Evolutionary conservation across 2,113 vertebrate genomes (phyloP).

Genomic region (Suncus etruscus): DNA sequence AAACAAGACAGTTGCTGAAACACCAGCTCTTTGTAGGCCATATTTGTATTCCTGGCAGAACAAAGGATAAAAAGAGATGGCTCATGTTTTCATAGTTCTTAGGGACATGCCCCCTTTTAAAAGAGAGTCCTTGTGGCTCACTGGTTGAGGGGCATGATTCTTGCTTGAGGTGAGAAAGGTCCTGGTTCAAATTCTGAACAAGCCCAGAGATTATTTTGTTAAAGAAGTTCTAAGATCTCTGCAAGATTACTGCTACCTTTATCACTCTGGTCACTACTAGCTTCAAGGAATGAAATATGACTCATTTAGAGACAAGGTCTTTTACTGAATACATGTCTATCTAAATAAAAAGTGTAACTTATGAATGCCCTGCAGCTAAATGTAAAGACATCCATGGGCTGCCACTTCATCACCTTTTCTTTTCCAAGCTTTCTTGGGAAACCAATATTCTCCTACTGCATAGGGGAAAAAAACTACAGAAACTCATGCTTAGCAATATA

Average conservation of each 20-base stretch:
- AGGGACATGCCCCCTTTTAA: background rate
- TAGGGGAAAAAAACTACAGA: background rate
- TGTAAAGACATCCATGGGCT: background rate
- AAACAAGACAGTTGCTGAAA: background rate
- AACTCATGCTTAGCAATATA: background rate
- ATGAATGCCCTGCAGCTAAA: background rate
- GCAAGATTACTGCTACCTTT: background rate
- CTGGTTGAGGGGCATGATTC: too few species aligned
- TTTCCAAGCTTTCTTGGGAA: background rate
- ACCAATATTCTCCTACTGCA: background rate
- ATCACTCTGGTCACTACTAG: background rate
- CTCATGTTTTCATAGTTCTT: background rate
- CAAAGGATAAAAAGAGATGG: background rate
- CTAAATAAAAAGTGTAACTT: background rate
- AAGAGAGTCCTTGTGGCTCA: background rate
- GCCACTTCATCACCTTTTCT: fast-evolving
- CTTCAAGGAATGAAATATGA: background rate
- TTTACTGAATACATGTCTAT: background rate
- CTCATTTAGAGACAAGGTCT: background rate
- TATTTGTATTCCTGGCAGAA: background rate
- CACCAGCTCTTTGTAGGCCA: background rate
- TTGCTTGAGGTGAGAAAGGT: too few species aligned
- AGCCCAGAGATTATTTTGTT: too few species aligned
- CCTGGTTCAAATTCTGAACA: too few species aligned
- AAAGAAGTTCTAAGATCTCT: background rate